A percentile compares a stretch with the other conserved stretches of the same genome.
phyloP scores from a whole-genome alignment of 2,888 invertebrate genomes.

The Microctonus aethiopoides region DNA sequence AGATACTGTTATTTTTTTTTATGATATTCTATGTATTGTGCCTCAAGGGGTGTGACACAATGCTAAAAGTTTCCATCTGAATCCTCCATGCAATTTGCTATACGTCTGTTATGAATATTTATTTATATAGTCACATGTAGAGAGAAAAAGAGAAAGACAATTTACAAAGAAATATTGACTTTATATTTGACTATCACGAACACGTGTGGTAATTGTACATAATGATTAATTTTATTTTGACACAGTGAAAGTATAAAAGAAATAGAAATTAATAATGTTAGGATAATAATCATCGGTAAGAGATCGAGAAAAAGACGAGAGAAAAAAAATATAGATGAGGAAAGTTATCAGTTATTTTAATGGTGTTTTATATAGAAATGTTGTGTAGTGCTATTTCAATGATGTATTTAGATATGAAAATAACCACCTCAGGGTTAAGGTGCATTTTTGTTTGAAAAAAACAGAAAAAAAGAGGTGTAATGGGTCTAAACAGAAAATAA shows the following conservation, averaged over 20 bases:
- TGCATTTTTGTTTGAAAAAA: constrained; percentile 41
- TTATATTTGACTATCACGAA: constrained; percentile 9
- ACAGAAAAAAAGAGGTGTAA: constrained; percentile 31
- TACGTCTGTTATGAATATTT: constrained; percentile 35
- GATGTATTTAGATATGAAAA: constrained; percentile 38
- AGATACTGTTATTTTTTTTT: no score
- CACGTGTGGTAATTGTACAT: constrained; percentile 12
- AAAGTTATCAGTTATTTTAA: constrained; percentile 27
- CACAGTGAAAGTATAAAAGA: neutral
- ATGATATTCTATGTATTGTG: constrained; percentile 26
- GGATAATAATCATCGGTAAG: neutral
- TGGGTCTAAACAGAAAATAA: constrained; percentile 40
- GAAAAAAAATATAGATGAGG: neutral
- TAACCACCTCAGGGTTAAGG: constrained; percentile 39
- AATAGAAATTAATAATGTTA: neutral
- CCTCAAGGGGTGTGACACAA: constrained; percentile 50
- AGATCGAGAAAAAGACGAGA: neutral
- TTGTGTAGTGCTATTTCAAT: constrained; percentile 44
- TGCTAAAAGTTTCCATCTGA: constrained; percentile 48
- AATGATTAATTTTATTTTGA: constrained; percentile 2
- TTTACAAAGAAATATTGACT: neutral
- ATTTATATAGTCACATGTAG: neutral
- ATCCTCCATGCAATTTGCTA: constrained; percentile 55
- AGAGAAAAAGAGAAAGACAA: neutral
- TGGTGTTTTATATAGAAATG: constrained; percentile 19